phyloP scores from a whole-genome alignment of 2,113 vertebrate genomes.

The Dascyllus trimaculatus region DNA sequence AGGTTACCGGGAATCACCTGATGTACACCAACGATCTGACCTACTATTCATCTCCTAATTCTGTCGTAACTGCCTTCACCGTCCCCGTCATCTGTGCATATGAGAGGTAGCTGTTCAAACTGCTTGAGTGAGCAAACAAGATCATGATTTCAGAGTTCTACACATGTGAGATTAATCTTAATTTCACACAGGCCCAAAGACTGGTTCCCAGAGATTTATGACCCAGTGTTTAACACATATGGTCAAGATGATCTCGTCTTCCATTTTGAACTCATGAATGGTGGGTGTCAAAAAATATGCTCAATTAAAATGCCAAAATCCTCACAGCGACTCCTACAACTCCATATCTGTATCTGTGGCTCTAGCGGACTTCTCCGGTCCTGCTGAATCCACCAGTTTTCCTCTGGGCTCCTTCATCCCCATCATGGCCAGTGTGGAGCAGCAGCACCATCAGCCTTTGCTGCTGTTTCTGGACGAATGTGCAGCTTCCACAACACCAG shows the following conservation, averaged over 20 bases:
- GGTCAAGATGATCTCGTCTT: conserved; percentile 73
- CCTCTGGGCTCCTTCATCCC: conserved; percentile 81
- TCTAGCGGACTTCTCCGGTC: conserved; percentile 80
- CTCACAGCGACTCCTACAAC: fast-evolving
- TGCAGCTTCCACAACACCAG: conserved; percentile 64
- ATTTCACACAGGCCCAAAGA: conserved; percentile 57
- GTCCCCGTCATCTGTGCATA: conserved; percentile 71
- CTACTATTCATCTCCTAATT: conserved; percentile 45
- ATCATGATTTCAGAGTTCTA: background rate
- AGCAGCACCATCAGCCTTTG: conserved; percentile 74
- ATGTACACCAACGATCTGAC: conserved; percentile 71
- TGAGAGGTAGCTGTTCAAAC: conserved; percentile 56
- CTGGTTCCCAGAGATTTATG: conserved; percentile 63
- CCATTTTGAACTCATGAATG: conserved; percentile 78
- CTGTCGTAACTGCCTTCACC: conserved; percentile 35
- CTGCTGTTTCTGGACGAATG: conserved; percentile 83
- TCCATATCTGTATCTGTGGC: background rate
- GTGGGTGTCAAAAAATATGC: conserved; percentile 54
- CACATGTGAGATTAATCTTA: background rate
- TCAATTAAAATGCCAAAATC: no score
- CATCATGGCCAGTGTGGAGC: conserved; percentile 76
- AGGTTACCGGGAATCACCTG: conserved; percentile 74
- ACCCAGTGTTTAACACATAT: conserved; percentile 62
- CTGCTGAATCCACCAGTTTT: conserved; percentile 68
- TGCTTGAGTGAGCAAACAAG: background rate